Evolutionary conservation across 2,888 invertebrate genomes (phyloP), one percentile per base, ranked within the genome.

Genomic region (Nephrotoma appendiculata): DNA sequence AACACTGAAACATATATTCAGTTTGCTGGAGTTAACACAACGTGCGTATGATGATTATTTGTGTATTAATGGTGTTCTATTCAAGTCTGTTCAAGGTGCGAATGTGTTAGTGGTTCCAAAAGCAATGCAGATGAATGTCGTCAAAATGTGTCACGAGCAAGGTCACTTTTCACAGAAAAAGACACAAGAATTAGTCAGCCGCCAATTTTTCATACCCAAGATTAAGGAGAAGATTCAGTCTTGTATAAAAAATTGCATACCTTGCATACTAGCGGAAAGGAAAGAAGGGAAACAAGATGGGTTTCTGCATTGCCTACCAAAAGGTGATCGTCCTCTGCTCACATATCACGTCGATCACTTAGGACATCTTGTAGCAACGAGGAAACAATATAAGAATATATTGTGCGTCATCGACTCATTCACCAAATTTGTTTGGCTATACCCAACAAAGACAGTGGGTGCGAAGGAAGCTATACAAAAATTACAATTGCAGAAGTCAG

Each of bases 121-220:
- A 45, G 42, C 31, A 3, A 89, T 91, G 89, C 89, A 90, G 87
- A 86, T 52, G 1, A 89, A 91, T 86, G 88, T 91, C 6, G 90
- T 91, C 6, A 31, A 31, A 2, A 31, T 31, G 31, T 88, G 88
- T 0, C 91, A 91, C 87, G 89, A 89, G 71, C 88, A 87, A 31
- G 90, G 91, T 42, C 90, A 91, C 88, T 90, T 90, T 88, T 88
- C 87, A 0, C 88, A 87, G 41, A 88, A 86, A 41, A 90, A 89
- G 84, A 89, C 87, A 7, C 88, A 86, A 83, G 88, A 89, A 44
- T 5, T 89, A 19, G 84, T 90, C 6, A 87, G 57, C 6, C 87
- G 88, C 83, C 88, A 90, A 9, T 90, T 89, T 86, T 89, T 88
- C 85, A 89, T 90, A 86, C 52, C 85, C 1, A 41, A 88, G 86